phyloP scores from a whole-genome alignment of 2,797 vertebrate species.

The Cercopithecus mitis region DNA sequence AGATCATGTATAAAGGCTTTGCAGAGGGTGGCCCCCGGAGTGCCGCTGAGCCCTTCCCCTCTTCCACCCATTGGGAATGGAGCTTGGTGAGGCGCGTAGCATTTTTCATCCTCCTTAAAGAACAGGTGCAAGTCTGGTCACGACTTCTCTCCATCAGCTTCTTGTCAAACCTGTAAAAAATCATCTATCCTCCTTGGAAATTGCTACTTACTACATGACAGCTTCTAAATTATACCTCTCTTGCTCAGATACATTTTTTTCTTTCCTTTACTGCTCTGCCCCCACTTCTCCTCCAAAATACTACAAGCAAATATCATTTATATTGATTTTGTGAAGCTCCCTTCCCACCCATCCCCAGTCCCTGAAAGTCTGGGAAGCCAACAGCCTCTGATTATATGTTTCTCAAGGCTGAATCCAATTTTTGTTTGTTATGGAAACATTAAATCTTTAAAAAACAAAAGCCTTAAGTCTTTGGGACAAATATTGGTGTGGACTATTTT shows the following conservation, averaged over 20 bases:
- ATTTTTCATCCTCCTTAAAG: neutral
- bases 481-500: neutral
- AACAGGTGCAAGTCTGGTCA: neutral
- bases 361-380: conserved; percentile 4
- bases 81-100: neutral
- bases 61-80: accelerated
- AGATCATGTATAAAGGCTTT: neutral
- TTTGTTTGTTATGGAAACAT: conserved; percentile 54
- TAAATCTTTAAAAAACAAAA: neutral
- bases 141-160: neutral
- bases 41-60: neutral
- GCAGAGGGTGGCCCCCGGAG: neutral
- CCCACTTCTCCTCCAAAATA: neutral
- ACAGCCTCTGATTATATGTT: neutral
- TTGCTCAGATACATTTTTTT: conserved; percentile 18
- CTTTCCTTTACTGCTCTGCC: neutral
- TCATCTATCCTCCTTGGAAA: neutral
- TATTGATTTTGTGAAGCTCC: conserved; percentile 24
- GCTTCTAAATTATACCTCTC: conserved; percentile 24
- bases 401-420: conserved; percentile 53
- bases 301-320: conserved; percentile 28
- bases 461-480: neutral
- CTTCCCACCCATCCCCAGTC: neutral
- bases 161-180: conserved; percentile 6
- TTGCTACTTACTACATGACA: neutral